Evolutionary conservation across 1,140 invertebrate genomes (phyloP).

Genomic region (Rhagoletis pomonella): DNA sequence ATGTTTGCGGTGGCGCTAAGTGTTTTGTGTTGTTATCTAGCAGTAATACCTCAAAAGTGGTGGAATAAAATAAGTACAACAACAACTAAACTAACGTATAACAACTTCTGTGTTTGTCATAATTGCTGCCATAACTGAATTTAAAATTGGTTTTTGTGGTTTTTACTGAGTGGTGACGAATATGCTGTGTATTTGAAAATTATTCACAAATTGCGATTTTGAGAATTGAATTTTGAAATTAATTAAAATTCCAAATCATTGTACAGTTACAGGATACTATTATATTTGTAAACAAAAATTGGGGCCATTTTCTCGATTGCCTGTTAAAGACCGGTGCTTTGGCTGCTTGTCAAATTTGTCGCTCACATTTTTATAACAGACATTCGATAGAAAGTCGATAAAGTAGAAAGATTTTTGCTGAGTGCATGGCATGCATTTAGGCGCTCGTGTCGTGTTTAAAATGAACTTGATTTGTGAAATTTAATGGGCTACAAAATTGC

Average conservation of each 20-base stretch:
- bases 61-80: not conserved
- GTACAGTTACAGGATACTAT: too few species aligned
- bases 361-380: too few species aligned
- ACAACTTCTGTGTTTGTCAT: not conserved
- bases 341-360: too few species aligned
- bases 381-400: too few species aligned
- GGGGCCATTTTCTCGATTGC: too few species aligned
- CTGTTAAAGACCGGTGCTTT: too few species aligned
- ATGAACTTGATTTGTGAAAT: too few species aligned
- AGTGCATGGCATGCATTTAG: too few species aligned
- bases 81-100: not conserved
- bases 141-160: constrained; percentile 37
- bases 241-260: not conserved
- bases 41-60: not conserved
- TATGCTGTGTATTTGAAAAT: not conserved
- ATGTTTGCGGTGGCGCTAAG: not conserved
- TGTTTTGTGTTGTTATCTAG: not conserved
- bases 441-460: too few species aligned
- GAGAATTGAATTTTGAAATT: not conserved
- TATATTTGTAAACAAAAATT: too few species aligned
- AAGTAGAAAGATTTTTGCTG: too few species aligned
- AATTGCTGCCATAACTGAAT: constrained; percentile 19
- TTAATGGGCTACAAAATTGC: too few species aligned
- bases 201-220: not conserved
- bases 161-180: not conserved